Percentiles rank a stretch among this genome's conserved stretches.
These are phyloP conservation scores for Polymixis flavicincta DNA, from an alignment of 2,888 invertebrate species.

Conservation along the genomic window DNA sequence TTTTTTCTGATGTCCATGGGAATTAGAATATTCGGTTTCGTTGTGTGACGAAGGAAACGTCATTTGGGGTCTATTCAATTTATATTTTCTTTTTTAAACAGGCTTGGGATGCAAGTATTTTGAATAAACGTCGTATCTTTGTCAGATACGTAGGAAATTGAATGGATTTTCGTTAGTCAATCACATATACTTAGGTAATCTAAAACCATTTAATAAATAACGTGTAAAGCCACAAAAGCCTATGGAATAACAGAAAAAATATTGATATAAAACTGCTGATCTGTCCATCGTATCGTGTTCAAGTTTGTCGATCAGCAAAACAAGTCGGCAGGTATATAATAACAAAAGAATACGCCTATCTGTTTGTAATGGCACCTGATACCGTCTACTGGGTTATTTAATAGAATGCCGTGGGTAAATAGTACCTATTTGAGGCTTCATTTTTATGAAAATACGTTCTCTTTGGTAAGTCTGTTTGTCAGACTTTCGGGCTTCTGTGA, in stretches of 20 bases:
- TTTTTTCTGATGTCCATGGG: conserved; percentile 43
- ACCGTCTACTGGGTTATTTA: conserved; percentile 1
- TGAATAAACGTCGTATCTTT: neutral
- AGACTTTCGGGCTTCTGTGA: no score
- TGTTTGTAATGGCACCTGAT: conserved; percentile 38
- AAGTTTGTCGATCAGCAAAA: conserved; percentile 8
- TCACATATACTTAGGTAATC: neutral
- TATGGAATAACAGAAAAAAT: conserved; percentile 5
- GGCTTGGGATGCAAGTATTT: neutral
- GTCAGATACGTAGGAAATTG: neutral
- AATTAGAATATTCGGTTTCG: conserved; percentile 48
- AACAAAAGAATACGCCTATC: conserved; percentile 17
- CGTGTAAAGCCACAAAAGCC: no score
- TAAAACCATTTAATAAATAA: neutral
- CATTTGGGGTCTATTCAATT: conserved; percentile 20
- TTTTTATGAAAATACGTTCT: neutral
- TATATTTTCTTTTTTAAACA: neutral
- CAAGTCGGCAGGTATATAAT: neutral
- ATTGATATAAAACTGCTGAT: conserved; percentile 2
- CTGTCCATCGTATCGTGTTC: neutral
- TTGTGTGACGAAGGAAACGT: conserved; percentile 31
- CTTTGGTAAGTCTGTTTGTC: no score
- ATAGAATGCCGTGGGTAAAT: conserved; percentile 21
- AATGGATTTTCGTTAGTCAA: neutral
- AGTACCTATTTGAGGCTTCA: neutral